These are phyloP conservation scores for Gallinago nigripennis DNA, from an alignment of 2,797 vertebrate species.

Conservation along the genomic window DNA sequence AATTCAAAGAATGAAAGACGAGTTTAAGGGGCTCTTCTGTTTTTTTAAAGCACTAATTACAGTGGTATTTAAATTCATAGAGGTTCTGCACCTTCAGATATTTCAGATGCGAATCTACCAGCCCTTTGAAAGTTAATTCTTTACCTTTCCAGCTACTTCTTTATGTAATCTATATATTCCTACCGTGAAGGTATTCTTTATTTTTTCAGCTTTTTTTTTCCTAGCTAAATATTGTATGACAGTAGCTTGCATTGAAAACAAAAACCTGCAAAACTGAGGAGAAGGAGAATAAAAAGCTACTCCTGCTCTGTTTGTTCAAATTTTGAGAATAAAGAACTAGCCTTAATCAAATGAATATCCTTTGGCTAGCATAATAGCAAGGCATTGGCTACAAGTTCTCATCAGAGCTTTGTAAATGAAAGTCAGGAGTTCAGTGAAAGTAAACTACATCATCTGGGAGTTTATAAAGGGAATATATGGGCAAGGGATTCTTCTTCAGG, in stretches of 20 bases:
- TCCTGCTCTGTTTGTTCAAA: not conserved
- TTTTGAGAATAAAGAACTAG: not conserved
- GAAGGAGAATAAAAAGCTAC: not conserved
- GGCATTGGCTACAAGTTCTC: not conserved
- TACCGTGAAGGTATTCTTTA: not conserved
- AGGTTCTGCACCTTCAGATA: not conserved
- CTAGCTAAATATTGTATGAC: not conserved
- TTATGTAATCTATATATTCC: not conserved
- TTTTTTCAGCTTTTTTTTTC: not conserved
- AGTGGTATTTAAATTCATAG: not conserved
- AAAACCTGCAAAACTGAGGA: not conserved
- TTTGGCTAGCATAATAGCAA: not conserved
- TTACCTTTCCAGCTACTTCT: not conserved
- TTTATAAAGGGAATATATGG: not conserved
- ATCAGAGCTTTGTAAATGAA: conserved; percentile 3
- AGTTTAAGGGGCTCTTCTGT: not conserved
- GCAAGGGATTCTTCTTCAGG: conserved; percentile 1
- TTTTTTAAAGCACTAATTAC: not conserved
- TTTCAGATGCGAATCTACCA: not conserved
- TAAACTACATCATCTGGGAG: not conserved
- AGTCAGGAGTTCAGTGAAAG: not conserved
- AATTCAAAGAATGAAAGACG: not conserved
- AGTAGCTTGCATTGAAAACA: not conserved
- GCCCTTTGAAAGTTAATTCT: not conserved
- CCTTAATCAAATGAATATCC: not conserved